phyloP scores from a whole-genome alignment of 2,797 vertebrate species.

The Bradypus variegatus region DNA sequence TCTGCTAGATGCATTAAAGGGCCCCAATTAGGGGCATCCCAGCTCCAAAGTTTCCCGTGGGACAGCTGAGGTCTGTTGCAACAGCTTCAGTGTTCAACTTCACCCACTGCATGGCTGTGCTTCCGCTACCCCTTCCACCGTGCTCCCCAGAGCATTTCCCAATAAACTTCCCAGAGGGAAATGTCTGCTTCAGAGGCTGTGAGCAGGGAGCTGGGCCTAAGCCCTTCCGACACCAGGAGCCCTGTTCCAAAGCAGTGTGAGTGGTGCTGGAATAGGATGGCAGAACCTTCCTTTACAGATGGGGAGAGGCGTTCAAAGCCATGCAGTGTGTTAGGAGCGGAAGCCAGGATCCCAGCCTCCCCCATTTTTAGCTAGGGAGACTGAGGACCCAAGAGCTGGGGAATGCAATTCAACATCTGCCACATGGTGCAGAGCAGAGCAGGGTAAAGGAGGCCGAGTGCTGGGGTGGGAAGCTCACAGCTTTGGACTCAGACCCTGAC shows the following conservation, averaged over 20 bases:
- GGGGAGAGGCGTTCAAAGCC: background rate
- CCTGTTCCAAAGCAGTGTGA: background rate
- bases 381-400: background rate
- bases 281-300: background rate
- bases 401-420: background rate
- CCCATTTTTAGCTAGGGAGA: background rate
- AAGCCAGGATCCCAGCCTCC: background rate
- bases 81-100: accelerated
- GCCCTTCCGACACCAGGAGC: background rate
- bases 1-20: background rate
- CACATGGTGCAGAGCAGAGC: background rate
- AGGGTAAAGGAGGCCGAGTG: background rate
- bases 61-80: background rate
- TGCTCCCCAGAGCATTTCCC: background rate
- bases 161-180: accelerated
- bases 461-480: background rate
- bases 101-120: background rate
- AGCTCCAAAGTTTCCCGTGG: accelerated
- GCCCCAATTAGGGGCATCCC: background rate
- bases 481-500: background rate
- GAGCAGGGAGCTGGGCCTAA: background rate
- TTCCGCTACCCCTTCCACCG: accelerated
- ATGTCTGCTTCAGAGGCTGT: background rate
- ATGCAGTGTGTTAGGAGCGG: background rate
- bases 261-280: background rate